Evolutionary conservation across 2,888 invertebrate genomes (phyloP), one percentile per base, ranked within the genome.

Genomic region (Trissolcus japonicus): DNA sequence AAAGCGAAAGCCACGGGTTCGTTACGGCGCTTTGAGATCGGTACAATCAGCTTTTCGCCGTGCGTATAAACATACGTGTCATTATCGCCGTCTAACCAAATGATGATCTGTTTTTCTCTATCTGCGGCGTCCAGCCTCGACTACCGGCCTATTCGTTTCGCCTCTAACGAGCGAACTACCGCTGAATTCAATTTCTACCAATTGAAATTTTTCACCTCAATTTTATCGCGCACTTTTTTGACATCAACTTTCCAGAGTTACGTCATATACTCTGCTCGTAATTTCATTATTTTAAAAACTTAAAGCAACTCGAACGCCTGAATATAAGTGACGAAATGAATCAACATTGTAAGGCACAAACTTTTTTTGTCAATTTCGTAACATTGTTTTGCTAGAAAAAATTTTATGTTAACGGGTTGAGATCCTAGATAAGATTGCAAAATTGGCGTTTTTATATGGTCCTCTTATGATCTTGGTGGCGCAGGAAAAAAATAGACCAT

Each of bases 1-100:
- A 71, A 71, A 71, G 76, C 65, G 71, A 71, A 76, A 76, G 76
- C 71, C 61, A 55, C 46, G 54, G 67, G 40, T 16, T 75, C 63
- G 75, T 75, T 75, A 75, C 63, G 59, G 54, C 29, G 41, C 46
- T 17, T n/a, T n/a, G 43, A 51, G 63, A 68, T 75, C 62, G 68
- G 63, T 21, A 25, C 35, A 75, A 75, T 68, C 74, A 48, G 54
- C 55, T 68, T 73, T 76, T 72, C 72, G 68, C 67, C 46, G 65
- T 67, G 76, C 76, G 63, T 62, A 63, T 19, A 35, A 35, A 35
- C 9, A 61, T 57, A 71, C 61, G 55, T 55, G 62, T 71, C 71
- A 74, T 74, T 74, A 74, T 67, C 67, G 57, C 67, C 50, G 53
- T 54, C 16, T 19, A 19, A 19, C 25, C 25, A 2, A 35, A 68